These are phyloP conservation scores for Argyra leucocephala DNA, from an alignment of 2,888 invertebrate genomes.

Conservation along the genomic window DNA sequence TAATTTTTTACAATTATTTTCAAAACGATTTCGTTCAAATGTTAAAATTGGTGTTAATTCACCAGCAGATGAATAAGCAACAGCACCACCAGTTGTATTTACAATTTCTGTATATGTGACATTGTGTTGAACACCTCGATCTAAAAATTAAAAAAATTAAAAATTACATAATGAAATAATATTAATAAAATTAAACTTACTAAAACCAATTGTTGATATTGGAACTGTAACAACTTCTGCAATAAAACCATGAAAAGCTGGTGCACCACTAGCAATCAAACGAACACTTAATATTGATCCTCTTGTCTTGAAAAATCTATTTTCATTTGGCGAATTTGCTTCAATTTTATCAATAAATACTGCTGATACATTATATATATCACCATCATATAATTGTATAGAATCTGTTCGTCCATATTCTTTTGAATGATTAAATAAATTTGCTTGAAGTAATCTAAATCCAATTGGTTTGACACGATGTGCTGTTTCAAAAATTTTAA, in stretches of 20 bases:
- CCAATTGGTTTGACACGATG: conserved; percentile 80
- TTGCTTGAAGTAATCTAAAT: conserved; percentile 80
- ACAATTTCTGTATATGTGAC: conserved; percentile 71
- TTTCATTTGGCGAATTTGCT: conserved; percentile 60
- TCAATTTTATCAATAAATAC: conserved; percentile 62
- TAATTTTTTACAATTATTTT: conserved; percentile 74
- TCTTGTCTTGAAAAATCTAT: conserved; percentile 63
- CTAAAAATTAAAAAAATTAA: conserved; percentile 45
- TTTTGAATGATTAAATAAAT: conserved; percentile 78
- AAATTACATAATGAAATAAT: background rate
- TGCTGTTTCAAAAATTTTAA: conserved; percentile 87
- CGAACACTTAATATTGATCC: conserved; percentile 79
- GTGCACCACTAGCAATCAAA: conserved; percentile 89
- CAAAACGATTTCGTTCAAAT: conserved; percentile 76
- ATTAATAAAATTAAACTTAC: conserved; percentile 50
- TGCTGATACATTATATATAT: conserved; percentile 77
- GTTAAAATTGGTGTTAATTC: conserved; percentile 88
- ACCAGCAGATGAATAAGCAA: conserved; percentile 82
- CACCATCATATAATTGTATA: conserved; percentile 82
- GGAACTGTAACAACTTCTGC: conserved; percentile 94
- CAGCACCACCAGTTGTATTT: conserved; percentile 76
- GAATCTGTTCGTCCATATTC: conserved; percentile 74
- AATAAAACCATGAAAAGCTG: conserved; percentile 88
- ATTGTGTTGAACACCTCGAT: conserved; percentile 84
- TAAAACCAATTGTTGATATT: conserved; percentile 79